These are phyloP conservation scores for Enteromius afrohamiltoni DNA, from an alignment of 2,797 vertebrate species.

Conservation along the genomic window DNA sequence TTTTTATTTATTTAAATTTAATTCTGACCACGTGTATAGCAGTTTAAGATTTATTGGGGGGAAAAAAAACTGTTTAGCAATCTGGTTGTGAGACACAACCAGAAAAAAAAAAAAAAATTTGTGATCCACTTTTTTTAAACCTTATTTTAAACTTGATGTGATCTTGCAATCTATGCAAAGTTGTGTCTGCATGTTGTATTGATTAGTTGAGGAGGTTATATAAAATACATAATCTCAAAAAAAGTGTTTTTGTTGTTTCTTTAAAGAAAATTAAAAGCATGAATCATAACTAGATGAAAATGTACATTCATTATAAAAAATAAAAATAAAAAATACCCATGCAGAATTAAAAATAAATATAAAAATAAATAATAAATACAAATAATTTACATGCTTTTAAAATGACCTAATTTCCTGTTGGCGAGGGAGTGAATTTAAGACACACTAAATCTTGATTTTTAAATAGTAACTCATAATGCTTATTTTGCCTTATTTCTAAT, in stretches of 20 bases:
- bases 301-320: neutral
- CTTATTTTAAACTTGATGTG: neutral
- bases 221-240: no score
- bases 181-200: neutral
- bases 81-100: neutral
- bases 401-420: neutral
- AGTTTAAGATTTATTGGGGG: neutral
- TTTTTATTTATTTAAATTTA: no score
- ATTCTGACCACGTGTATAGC: neutral
- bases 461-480: neutral
- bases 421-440: neutral
- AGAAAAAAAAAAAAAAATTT: no score
- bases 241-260: neutral
- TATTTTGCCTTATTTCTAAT: neutral
- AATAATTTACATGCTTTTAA: no score
- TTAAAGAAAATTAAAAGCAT: neutral
- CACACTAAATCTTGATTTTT: neutral
- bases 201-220: neutral
- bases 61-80: neutral
- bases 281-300: neutral
- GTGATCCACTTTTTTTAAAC: no score
- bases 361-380: no score
- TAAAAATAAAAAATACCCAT: no score
- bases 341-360: no score
- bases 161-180: neutral